phyloP scores from a whole-genome alignment of 2,113 vertebrate species.

The Haplochromis burtoni region DNA sequence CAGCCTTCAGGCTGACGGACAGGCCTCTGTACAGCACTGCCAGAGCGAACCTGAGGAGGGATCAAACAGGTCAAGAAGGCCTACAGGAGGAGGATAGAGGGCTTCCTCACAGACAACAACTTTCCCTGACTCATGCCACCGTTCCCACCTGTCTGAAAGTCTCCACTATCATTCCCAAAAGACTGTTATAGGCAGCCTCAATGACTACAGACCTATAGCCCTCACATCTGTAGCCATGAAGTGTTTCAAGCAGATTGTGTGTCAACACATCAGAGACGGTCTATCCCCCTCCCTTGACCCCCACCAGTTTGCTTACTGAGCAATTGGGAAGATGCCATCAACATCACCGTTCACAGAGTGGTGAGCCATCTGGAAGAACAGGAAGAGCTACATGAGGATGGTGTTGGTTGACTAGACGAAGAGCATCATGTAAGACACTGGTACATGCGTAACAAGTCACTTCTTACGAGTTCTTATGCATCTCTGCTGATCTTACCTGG shows the following conservation, averaged over 20 bases:
- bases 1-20: neutral
- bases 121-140: neutral
- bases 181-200: neutral
- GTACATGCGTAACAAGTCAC: fast-evolving
- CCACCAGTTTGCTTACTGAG: neutral
- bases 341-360: neutral
- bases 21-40: neutral
- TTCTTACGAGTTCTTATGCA: neutral
- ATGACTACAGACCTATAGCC: neutral
- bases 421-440: neutral
- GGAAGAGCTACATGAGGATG: neutral
- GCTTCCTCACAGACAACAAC: neutral
- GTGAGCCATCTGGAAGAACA: neutral
- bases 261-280: neutral
- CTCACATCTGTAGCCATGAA: neutral
- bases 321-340: neutral
- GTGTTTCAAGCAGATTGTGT: neutral
- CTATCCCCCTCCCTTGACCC: fast-evolving
- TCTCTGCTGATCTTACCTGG: neutral
- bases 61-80: neutral
- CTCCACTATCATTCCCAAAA: neutral
- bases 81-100: neutral
- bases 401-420: neutral
- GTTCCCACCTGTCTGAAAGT: neutral
- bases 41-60: neutral